Conservation (phyloP, 2,888 invertebrate species). For the Quadroppia sp. region DNA sequence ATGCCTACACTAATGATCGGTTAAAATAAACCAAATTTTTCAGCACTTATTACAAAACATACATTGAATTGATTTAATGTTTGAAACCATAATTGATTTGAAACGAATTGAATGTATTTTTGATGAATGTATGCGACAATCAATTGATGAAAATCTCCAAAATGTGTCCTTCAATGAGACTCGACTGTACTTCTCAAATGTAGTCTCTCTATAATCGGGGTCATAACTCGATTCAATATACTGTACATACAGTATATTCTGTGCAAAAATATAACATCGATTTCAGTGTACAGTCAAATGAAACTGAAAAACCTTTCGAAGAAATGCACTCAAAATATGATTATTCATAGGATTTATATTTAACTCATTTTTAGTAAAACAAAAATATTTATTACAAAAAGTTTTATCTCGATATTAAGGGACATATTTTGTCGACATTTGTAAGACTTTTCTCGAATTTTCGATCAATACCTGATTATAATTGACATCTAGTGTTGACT, state of each 20-base stretch:
- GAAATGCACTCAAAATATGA: not conserved
- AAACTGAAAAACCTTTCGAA: not conserved
- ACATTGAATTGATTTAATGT: not conserved
- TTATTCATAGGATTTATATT: not conserved
- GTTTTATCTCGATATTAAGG: no score
- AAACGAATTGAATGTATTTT: not conserved
- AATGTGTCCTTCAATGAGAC: not conserved
- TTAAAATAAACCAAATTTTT: not conserved
- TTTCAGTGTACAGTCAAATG: not conserved
- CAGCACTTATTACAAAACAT: no score
- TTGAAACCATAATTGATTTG: not conserved
- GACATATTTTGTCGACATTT: no score
- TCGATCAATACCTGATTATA: no score
- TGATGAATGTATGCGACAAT: not conserved
- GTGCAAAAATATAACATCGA: not conserved
- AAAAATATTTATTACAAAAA: no score
- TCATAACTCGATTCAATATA: conserved; percentile 14
- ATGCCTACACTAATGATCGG: not conserved
- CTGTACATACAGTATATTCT: no score
- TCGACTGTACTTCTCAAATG: not conserved
- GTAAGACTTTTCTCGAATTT: no score
- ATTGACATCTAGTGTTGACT: no score
- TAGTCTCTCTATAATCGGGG: not conserved
- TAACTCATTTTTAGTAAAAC: no score
- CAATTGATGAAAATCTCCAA: not conserved